phyloP scores from a whole-genome alignment of 2,113 vertebrate species.

The Tupaia tana region DNA sequence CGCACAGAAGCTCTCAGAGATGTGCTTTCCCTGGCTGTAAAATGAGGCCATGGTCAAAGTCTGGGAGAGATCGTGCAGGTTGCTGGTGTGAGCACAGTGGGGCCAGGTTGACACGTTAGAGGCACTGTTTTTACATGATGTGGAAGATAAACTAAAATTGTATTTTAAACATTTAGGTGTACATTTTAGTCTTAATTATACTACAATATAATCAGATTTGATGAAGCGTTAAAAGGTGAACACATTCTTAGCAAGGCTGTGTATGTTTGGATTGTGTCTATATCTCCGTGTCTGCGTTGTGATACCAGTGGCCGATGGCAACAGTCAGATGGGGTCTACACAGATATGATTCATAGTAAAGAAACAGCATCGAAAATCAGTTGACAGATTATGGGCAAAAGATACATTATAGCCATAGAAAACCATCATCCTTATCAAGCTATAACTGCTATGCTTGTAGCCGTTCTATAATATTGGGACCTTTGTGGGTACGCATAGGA shows the following conservation, averaged over 20 bases:
- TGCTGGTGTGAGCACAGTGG: not conserved
- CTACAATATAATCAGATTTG: not conserved
- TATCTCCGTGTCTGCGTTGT: conserved; percentile 3
- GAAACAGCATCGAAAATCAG: not conserved
- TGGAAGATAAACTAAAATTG: conserved; percentile 29
- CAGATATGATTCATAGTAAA: not conserved
- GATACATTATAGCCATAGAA: conserved; percentile 44
- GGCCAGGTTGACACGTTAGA: not conserved
- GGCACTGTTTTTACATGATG: not conserved
- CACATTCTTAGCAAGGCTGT: conserved; percentile 4
- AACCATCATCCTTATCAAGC: not conserved
- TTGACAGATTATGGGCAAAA: conserved; percentile 41
- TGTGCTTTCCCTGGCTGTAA: conserved; percentile 45
- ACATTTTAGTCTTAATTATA: conserved; percentile 13
- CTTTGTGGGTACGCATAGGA: not conserved
- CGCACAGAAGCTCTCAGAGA: not conserved
- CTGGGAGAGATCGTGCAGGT: not conserved
- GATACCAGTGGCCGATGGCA: not conserved
- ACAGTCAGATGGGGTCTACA: not conserved
- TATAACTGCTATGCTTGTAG: not conserved
- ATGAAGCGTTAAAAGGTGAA: conserved; percentile 30
- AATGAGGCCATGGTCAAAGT: conserved; percentile 2
- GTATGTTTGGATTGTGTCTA: not conserved
- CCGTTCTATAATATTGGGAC: not conserved
- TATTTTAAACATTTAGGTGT: conserved; percentile 45